phyloP scores from a whole-genome alignment of 2,888 invertebrate species.

The Elmis aenea region DNA sequence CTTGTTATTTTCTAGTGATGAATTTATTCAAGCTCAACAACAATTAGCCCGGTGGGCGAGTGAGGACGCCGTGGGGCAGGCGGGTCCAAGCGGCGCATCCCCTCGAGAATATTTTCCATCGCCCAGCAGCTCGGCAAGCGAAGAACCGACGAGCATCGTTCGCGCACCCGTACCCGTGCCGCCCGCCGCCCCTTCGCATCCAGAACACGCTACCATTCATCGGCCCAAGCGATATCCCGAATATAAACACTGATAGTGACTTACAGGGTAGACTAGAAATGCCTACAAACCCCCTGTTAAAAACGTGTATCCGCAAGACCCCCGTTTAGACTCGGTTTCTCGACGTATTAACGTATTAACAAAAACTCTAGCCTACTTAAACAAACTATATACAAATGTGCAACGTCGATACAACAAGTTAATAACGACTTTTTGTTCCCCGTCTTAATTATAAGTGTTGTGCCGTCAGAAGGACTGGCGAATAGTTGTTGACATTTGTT shows the following conservation, averaged over 20 bases:
- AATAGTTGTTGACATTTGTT: conserved; percentile 31
- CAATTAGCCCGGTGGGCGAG: conserved; percentile 93
- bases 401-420: too few relatives aligned
- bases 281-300: conserved; percentile 13
- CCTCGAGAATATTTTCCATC: conserved; percentile 56
- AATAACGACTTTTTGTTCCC: conserved; percentile 17
- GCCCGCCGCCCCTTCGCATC: conserved; percentile 40
- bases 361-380: conserved; percentile 9
- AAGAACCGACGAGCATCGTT: conserved; percentile 53
- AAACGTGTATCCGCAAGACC: background rate
- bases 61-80: conserved; percentile 62
- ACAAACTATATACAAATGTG: too few relatives aligned
- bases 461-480: conserved; percentile 29
- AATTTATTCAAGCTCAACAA: conserved; percentile 96
- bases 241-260: conserved; percentile 69
- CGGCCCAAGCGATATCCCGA: conserved; percentile 62
- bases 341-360: conserved; percentile 18
- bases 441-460: conserved; percentile 42
- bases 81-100: conserved; percentile 46
- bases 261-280: conserved; percentile 35
- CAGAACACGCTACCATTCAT: conserved; percentile 28
- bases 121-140: conserved; percentile 51
- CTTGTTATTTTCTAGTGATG: conserved; percentile 91
- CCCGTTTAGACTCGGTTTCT: conserved; percentile 15
- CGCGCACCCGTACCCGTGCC: conserved; percentile 49